Percentiles rank a stretch among this genome's conserved stretches.
Evolutionary conservation across 1,140 invertebrate species (phyloP).

Genomic region (Drosophila novamexicana): DNA sequence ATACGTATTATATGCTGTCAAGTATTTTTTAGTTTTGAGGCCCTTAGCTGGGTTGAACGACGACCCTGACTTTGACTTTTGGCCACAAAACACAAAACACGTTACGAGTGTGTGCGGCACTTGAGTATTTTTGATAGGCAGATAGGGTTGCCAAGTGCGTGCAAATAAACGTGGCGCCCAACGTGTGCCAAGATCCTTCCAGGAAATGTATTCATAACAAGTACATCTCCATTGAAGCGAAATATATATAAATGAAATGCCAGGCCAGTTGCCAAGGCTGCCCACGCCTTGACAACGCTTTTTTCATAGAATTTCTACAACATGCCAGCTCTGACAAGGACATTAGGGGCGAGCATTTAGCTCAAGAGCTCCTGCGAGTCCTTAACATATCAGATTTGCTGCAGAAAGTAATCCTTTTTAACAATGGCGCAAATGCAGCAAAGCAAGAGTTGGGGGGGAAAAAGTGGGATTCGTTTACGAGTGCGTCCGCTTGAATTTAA

Average conservation of each 20-base stretch:
- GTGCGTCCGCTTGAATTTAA: too few relatives aligned
- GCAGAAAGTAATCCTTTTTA: too few relatives aligned
- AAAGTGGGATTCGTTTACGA: too few relatives aligned
- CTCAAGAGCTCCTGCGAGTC: too few relatives aligned
- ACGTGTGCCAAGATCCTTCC: conserved; percentile 19
- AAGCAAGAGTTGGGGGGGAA: too few relatives aligned
- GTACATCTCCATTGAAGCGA: conserved; percentile 26
- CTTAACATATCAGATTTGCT: too few relatives aligned
- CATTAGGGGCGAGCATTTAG: too few relatives aligned
- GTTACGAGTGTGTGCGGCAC: conserved; percentile 49
- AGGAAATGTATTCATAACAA: conserved; percentile 57
- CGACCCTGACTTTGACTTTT: conserved; percentile 76
- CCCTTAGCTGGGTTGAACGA: conserved; percentile 29
- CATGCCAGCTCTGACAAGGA: too few relatives aligned
- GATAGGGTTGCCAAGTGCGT: conserved; percentile 26
- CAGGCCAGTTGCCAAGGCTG: conserved; percentile 29
- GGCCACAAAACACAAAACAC: conserved; percentile 64
- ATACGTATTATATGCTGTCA: conserved; percentile 15
- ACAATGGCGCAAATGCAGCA: too few relatives aligned
- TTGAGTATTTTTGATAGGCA: conserved; percentile 37
- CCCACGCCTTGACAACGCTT: background rate
- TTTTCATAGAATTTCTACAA: too few relatives aligned
- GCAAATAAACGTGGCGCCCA: conserved; percentile 39
- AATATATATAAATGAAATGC: conserved; percentile 43
- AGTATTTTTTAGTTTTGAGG: conserved; percentile 37